These are phyloP conservation scores for Pocillopora grandis DNA, from an alignment of 92 coral and sea anemone species.

Conservation along the genomic window DNA sequence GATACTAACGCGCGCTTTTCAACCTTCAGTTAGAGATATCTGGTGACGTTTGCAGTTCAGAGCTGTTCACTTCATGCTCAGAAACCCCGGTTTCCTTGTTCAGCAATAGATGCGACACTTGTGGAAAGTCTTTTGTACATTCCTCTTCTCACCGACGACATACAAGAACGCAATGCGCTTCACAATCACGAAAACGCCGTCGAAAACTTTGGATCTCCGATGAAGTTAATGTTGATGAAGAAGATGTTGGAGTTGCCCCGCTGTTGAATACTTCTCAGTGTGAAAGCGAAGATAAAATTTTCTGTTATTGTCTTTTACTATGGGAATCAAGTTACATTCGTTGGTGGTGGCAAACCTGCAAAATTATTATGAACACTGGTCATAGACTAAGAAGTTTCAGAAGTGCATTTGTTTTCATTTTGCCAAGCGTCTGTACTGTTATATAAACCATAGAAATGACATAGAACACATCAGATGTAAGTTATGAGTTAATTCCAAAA, in stretches of 20 bases:
- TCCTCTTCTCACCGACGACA: constrained; percentile 24
- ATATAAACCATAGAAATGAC: too few relatives aligned
- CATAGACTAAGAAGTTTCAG: too few relatives aligned
- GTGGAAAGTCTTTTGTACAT: constrained; percentile 12
- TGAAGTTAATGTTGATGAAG: neutral
- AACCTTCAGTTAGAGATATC: too few relatives aligned
- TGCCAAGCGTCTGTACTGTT: too few relatives aligned
- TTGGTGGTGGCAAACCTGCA: constrained; percentile 1
- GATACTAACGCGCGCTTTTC: too few relatives aligned
- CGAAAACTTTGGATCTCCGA: neutral
- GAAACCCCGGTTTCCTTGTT: constrained; percentile 2
- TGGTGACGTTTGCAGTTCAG: neutral
- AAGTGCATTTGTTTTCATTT: too few relatives aligned
- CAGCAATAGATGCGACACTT: constrained; percentile 7
- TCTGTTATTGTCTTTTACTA: neutral
- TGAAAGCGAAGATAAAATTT: neutral
- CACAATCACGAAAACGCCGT: neutral
- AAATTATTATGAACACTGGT: neutral
- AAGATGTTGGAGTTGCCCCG: neutral
- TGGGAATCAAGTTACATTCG: neutral
- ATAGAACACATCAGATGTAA: too few relatives aligned
- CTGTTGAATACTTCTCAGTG: neutral
- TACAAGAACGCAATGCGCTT: neutral
- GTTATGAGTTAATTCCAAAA: too few relatives aligned
- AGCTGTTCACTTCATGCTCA: neutral